phyloP scores from a whole-genome alignment of 2,888 invertebrate species.

The Drosophila pseudotakahashii region DNA sequence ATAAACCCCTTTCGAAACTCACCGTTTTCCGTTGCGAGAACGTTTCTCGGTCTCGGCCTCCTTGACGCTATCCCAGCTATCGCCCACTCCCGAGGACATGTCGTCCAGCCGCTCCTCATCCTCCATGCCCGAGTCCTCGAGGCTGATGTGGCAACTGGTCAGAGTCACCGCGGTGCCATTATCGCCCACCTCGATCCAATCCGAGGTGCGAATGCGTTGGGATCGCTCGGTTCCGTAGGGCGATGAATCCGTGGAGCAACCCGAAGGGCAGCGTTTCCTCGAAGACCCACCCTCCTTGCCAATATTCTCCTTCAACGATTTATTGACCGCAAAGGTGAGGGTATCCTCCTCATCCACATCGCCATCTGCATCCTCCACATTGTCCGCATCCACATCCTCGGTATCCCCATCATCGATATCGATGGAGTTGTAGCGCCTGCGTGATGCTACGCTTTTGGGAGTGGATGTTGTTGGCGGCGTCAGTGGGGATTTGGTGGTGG shows the following conservation, averaged over 20 bases:
- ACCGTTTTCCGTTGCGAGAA: conserved; percentile 80
- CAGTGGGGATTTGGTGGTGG: conserved; percentile 61
- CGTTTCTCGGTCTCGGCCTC: conserved; percentile 82
- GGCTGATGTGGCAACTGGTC: conserved; percentile 86
- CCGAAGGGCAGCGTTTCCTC: conserved; percentile 82
- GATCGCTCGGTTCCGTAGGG: conserved; percentile 84
- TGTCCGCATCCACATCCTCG: conserved; percentile 80
- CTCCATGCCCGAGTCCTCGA: conserved; percentile 85
- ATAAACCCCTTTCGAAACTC: conserved; percentile 46
- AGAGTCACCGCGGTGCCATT: conserved; percentile 86
- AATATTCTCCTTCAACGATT: conserved; percentile 63
- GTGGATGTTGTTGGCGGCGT: conserved; percentile 27
- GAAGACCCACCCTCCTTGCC: conserved; percentile 62
- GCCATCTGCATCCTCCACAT: conserved; percentile 79
- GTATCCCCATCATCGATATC: conserved; percentile 74
- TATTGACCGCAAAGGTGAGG: conserved; percentile 71
- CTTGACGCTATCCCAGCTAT: conserved; percentile 84
- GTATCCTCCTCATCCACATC: conserved; percentile 73
- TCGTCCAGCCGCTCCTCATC: conserved; percentile 84
- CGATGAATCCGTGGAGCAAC: conserved; percentile 84
- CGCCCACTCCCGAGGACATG: conserved; percentile 84
- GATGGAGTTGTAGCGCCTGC: conserved; percentile 71
- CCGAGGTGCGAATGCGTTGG: conserved; percentile 84
- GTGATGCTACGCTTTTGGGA: conserved; percentile 53
- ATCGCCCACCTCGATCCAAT: conserved; percentile 86